Percentiles rank a stretch among this genome's conserved stretches.
phyloP scores from a whole-genome alignment of 2,888 invertebrate genomes.

The Acrobasis consociella region DNA sequence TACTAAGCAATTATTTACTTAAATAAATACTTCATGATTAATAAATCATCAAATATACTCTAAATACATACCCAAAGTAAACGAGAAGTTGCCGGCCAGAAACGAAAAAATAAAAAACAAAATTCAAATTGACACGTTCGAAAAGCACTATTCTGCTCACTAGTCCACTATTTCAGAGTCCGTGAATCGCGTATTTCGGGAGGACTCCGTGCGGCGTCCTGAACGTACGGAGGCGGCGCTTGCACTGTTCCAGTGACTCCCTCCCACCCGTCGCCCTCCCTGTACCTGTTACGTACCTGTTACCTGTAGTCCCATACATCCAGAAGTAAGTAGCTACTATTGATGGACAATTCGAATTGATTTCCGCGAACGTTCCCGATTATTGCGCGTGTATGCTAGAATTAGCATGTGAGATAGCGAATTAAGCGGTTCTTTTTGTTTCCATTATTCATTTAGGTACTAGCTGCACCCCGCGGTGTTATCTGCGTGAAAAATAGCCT shows the following conservation, averaged over 20 bases:
- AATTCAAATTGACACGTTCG: constrained; percentile 19
- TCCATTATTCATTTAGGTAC: not conserved
- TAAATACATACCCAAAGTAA: constrained; percentile 14
- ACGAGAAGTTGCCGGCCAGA: not conserved
- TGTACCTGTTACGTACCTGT: constrained; percentile 58
- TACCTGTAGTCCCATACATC: constrained; percentile 67
- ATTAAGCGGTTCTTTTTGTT: not conserved
- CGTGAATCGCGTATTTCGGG: constrained; percentile 40
- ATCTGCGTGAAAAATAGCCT: no score
- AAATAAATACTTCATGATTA: no score
- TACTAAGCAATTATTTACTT: no score
- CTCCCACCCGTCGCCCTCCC: constrained; percentile 54
- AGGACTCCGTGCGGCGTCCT: constrained; percentile 55
- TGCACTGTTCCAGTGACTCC: constrained; percentile 66
- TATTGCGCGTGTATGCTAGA: constrained; percentile 32
- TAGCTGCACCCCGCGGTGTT: no score
- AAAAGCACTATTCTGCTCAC: constrained; percentile 42
- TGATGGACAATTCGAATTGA: constrained; percentile 77
- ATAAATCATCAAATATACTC: not conserved
- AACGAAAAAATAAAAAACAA: constrained; percentile 5
- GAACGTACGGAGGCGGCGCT: constrained; percentile 53
- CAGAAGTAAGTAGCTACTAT: constrained; percentile 74
- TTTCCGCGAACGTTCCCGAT: constrained; percentile 53
- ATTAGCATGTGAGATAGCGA: not conserved
- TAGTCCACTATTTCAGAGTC: constrained; percentile 49